Base-by-base conservation (phyloP, 2,113 vertebrate genomes). In the Onychostoma macrolepis region DNA sequence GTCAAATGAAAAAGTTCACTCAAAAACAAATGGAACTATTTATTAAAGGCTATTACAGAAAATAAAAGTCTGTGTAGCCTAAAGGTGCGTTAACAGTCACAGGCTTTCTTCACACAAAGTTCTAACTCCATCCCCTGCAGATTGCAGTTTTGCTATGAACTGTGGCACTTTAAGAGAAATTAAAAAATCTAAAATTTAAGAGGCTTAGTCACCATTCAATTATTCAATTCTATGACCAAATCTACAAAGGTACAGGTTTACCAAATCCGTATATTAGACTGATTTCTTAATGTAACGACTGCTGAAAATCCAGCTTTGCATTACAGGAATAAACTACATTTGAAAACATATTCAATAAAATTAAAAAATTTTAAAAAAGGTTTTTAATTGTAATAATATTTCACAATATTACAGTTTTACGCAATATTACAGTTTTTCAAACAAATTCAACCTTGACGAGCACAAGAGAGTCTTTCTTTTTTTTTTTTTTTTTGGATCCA, bases 41-140 rank as follows among this genome's bases (percentile, higher is more conserved):
- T 65, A 85, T 85, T 82, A 76, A 81, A 86, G 53, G 38, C 56
- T 43, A 53, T 4, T 38, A 81, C 58, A 82, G 72, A 88, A 76
- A 81, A 74, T 38, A 53, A 76, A 41, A 63, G 26, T 65, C 21
- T 43, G 53, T 36, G 41, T 3, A 38, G 36, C 65, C 38, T 43
- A 77, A 65, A 26, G 84, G 53, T 28, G 43, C 4, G 0, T 1
- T 13, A 41, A n/a, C 33, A 28, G 41, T 45, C 56, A 81, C 43
- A 38, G 17, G 17, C 45, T 26, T 58, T 38, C 41, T 58, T 67
- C 24, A 56, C 45, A n/a, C 9, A 41, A 41, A 74, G 36, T 75
- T 75, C 26, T 75, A 43, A 10, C 38, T 45, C 6, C 21, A 2
- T n/a, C 41, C 38, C 24, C 2, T 41, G 36, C 9, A 41, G 24